Evolutionary conservation across 1,140 invertebrate genomes (phyloP).

Genomic region (Drosophila nigromelanica): DNA sequence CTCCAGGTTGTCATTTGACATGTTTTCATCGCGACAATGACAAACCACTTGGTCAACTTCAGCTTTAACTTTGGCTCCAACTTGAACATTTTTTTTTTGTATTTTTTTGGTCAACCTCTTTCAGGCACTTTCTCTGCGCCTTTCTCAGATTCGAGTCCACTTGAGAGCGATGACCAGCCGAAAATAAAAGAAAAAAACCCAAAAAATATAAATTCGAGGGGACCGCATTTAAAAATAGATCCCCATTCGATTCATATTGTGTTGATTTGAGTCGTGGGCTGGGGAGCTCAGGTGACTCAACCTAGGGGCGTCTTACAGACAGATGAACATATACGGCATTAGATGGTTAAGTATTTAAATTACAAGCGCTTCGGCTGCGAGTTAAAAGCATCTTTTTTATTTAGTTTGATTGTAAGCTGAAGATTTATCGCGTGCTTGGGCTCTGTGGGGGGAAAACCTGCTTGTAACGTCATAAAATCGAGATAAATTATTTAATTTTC

Average conservation of each 20-base stretch:
- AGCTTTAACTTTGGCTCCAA: conserved; percentile 32
- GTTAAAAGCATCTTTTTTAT: conserved; percentile 55
- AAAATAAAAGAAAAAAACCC: conserved; percentile 26
- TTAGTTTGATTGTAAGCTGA: conserved; percentile 67
- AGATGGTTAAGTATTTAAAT: conserved; percentile 68
- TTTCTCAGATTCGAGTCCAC: conserved; percentile 63
- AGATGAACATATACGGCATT: conserved; percentile 46
- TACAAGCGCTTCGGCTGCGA: conserved; percentile 29
- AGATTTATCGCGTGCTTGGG: conserved; percentile 70
- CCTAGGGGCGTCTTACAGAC: conserved; percentile 24
- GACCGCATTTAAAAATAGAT: conserved; percentile 55
- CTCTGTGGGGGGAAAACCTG: conserved; percentile 54
- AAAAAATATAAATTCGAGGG: conserved; percentile 34
- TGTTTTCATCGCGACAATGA: conserved; percentile 59
- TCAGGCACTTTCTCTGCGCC: conserved; percentile 68
- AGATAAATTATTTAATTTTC: conserved; percentile 83
- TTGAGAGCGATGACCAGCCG: conserved; percentile 72
- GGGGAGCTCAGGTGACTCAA: conserved; percentile 26
- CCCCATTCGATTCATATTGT: conserved; percentile 45
- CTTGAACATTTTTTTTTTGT: background rate
- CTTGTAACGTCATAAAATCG: conserved; percentile 82
- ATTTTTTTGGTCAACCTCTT: conserved; percentile 21
- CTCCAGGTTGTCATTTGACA: conserved; percentile 38
- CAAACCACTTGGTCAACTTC: conserved; percentile 59
- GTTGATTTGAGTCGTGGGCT: conserved; percentile 52